Conservation (phyloP, 2,888 invertebrate species). For the Cotesia congregata region DNA sequence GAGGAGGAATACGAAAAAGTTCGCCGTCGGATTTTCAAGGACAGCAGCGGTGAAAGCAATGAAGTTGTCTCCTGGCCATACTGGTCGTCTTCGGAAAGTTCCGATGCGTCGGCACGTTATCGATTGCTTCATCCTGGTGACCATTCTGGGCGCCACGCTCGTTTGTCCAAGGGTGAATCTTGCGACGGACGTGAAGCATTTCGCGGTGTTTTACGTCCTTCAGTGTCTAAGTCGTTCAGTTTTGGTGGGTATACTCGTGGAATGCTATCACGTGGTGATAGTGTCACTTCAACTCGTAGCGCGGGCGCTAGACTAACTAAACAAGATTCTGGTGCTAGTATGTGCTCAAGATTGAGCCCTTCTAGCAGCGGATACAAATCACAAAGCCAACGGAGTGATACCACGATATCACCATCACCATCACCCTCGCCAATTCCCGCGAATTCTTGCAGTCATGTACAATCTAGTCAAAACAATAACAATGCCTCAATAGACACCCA, state of each 20-base stretch:
- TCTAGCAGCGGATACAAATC: conserved; percentile 85
- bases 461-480: conserved; percentile 67
- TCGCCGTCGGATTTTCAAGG: conserved; percentile 86
- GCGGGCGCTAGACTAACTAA: conserved; percentile 80
- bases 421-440: conserved; percentile 65
- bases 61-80: conserved; percentile 66
- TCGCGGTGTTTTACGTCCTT: conserved; percentile 70
- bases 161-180: conserved; percentile 72
- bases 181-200: conserved; percentile 71
- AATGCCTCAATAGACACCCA: conserved; percentile 53
- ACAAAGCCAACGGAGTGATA: conserved; percentile 76
- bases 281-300: conserved; percentile 77
- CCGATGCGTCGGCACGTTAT: conserved; percentile 63
- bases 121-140: conserved; percentile 64
- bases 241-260: conserved; percentile 85
- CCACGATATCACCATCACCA: conserved; percentile 65
- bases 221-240: conserved; percentile 87
- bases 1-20: conserved; percentile 91
- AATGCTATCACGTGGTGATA: conserved; percentile 76
- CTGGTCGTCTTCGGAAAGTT: conserved; percentile 67
- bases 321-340: conserved; percentile 79
- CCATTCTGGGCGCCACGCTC: conserved; percentile 66
- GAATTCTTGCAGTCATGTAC: conserved; percentile 61
- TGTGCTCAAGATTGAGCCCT: conserved; percentile 80
- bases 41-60: conserved; percentile 64